Percentiles rank a stretch among this genome's conserved stretches.
Conservation (phyloP, 2,797 vertebrate genomes). For the Numenius phaeopus region DNA sequence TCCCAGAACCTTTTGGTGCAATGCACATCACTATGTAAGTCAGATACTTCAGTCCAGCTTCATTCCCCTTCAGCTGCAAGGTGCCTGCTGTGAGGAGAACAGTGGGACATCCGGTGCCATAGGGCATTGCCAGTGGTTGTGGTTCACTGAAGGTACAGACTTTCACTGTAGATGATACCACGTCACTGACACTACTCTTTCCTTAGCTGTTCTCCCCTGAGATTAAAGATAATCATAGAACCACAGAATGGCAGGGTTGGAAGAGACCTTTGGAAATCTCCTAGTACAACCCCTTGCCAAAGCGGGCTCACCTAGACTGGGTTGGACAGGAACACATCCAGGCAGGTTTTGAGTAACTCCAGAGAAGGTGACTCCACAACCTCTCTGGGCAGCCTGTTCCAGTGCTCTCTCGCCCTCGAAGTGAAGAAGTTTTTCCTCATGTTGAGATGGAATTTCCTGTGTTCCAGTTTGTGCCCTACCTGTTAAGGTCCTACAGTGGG, state of each 20-base stretch:
- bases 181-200: fast-evolving
- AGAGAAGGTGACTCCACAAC: not conserved
- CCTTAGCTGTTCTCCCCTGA: not conserved
- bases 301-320: not conserved
- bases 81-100: not conserved
- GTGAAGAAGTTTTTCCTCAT: not conserved
- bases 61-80: not conserved
- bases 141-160: not conserved
- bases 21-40: not conserved
- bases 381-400: not conserved
- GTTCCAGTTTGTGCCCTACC: not conserved
- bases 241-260: not conserved
- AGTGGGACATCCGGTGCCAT: not conserved
- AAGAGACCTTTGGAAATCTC: not conserved
- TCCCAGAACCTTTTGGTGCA: not conserved
- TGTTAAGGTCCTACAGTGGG: not conserved
- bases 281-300: not conserved
- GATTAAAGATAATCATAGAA: not conserved
- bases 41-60: not conserved
- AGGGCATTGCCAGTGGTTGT: not conserved
- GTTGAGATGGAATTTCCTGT: not conserved
- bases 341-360: not conserved
- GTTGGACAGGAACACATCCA: not conserved
- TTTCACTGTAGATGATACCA: not conserved
- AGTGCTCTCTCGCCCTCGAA: not conserved